Percentiles rank a stretch among this genome's conserved stretches.
phyloP scores from a whole-genome alignment of 2,797 vertebrate genomes.

The Malurus leucopterus region DNA sequence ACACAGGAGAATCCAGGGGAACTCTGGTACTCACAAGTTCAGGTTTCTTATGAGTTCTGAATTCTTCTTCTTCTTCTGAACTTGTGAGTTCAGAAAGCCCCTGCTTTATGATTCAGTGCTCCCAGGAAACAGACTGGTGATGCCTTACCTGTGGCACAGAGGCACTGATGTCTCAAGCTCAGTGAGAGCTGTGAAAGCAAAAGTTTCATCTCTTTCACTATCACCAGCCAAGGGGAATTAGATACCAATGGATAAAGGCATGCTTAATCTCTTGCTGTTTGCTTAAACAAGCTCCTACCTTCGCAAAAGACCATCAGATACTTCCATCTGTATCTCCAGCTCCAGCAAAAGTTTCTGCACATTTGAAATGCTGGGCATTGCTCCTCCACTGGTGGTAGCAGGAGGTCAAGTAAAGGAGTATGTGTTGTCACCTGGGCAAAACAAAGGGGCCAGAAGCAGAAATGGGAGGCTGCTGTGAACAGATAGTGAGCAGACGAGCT shows the following conservation, averaged over 20 bases:
- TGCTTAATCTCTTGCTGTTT: background rate
- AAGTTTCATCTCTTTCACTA: background rate
- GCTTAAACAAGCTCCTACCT: background rate
- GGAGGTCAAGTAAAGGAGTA: background rate
- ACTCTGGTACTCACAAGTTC: background rate
- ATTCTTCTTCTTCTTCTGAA: too few relatives aligned
- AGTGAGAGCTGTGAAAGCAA: background rate
- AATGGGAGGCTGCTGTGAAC: background rate
- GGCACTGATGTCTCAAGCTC: background rate
- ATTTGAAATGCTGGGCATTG: background rate
- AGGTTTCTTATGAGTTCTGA: background rate
- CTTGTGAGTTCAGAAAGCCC: too few relatives aligned
- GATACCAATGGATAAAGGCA: background rate
- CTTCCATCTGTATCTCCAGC: background rate
- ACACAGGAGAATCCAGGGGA: background rate
- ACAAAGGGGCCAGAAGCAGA: background rate
- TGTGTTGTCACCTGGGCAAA: rapidly evolving
- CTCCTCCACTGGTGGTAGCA: background rate
- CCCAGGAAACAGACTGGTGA: background rate
- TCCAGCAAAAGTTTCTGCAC: background rate
- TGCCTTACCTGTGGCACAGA: background rate
- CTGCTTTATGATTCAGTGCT: background rate
- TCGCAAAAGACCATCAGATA: background rate
- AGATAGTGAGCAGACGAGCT: rapidly evolving
- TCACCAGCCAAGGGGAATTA: background rate